Percentiles rank a stretch among this genome's conserved stretches.
phyloP scores from a whole-genome alignment of 1,140 invertebrate genomes.

The Camponotus floridanus region DNA sequence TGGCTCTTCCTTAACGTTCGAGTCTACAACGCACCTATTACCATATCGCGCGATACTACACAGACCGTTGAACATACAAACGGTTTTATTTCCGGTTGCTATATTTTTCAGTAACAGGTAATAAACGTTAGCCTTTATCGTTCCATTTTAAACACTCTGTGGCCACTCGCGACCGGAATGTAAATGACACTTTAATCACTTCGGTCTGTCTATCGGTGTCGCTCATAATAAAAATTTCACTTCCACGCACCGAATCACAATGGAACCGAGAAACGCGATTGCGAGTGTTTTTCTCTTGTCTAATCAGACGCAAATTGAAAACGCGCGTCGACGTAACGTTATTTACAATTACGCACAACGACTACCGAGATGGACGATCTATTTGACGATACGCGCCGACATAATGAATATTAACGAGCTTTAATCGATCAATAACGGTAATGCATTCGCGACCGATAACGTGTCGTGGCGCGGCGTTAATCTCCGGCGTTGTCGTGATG shows the following conservation, averaged over 20 bases:
- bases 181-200: slow-evolving; percentile 63
- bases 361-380: not conserved
- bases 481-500: slow-evolving; percentile 35
- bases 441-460: slow-evolving; percentile 40
- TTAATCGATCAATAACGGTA: slow-evolving; percentile 49
- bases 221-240: slow-evolving; percentile 53
- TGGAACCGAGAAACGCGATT: not conserved
- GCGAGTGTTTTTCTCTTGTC: not conserved
- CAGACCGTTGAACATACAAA: slow-evolving; percentile 74
- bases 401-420: slow-evolving; percentile 62
- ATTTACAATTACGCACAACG: slow-evolving; percentile 35
- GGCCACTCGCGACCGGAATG: slow-evolving; percentile 65
- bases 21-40: slow-evolving; percentile 54
- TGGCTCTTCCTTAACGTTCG: slow-evolving; percentile 57
- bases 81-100: slow-evolving; percentile 74
- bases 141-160: slow-evolving; percentile 61
- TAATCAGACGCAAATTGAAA: slow-evolving; percentile 13
- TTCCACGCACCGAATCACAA: slow-evolving; percentile 6
- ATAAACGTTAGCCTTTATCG: slow-evolving; percentile 75
- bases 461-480: slow-evolving; percentile 35
- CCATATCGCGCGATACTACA: slow-evolving; percentile 66
- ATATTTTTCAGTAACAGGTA: slow-evolving; percentile 71
- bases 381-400: slow-evolving; percentile 37
- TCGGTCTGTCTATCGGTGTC: slow-evolving; percentile 44
- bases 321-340: slow-evolving; percentile 8